These are phyloP conservation scores for Apotomis betuletana DNA, from an alignment of 2,888 invertebrate genomes.

Conservation along the genomic window DNA sequence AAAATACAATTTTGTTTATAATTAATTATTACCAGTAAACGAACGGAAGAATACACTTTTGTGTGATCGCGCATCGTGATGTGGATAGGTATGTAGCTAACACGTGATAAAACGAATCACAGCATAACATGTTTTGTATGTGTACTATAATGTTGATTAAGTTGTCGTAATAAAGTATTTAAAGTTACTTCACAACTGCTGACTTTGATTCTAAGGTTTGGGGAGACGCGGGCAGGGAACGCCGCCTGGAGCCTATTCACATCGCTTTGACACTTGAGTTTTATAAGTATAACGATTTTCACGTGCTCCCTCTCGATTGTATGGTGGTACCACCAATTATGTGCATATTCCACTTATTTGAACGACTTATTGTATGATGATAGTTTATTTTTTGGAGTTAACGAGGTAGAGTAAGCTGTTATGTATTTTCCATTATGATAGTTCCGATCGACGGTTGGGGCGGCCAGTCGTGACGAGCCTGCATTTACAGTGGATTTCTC, in stretches of 20 bases:
- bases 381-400: constrained; percentile 82
- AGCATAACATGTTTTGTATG: constrained; percentile 82
- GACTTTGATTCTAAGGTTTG: constrained; percentile 70
- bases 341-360: constrained; percentile 70
- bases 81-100: constrained; percentile 81
- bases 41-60: constrained; percentile 64
- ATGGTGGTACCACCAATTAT: constrained; percentile 53
- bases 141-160: constrained; percentile 82
- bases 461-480: constrained; percentile 71
- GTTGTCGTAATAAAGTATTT: constrained; percentile 84
- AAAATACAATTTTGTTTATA: constrained; percentile 77
- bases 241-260: constrained; percentile 64
- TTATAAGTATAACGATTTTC: constrained; percentile 29
- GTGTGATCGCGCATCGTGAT: constrained; percentile 79
- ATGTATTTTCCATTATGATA: constrained; percentile 77
- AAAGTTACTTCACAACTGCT: constrained; percentile 78
- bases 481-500: constrained; percentile 80
- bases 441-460: constrained; percentile 65
- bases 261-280: constrained; percentile 61
- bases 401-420: constrained; percentile 83
- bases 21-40: constrained; percentile 62
- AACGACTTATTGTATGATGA: constrained; percentile 78
- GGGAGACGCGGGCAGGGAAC: constrained; percentile 32
- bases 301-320: constrained; percentile 54
- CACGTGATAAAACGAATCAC: constrained; percentile 81